These are phyloP conservation scores for Seriola quinqueradiata DNA, from an alignment of 2,113 vertebrate genomes.

Conservation along the genomic window DNA sequence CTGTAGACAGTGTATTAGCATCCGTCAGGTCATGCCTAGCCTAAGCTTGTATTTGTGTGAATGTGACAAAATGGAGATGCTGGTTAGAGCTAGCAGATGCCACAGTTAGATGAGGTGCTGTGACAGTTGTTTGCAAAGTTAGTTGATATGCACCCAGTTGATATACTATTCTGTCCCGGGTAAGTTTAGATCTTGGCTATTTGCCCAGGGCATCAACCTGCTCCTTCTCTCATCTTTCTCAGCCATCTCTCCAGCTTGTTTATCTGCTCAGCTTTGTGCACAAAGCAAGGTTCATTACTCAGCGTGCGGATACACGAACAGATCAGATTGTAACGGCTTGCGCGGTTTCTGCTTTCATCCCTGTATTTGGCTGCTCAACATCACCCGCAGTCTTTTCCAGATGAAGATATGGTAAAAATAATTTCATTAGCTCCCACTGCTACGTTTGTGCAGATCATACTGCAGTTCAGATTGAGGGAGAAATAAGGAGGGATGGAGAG, in stretches of 20 bases:
- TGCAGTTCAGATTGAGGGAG: slow-evolving; percentile 49
- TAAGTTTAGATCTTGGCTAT: slow-evolving; percentile 37
- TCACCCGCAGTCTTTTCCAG: slow-evolving; percentile 38
- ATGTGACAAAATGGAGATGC: neutral
- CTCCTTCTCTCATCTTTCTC: slow-evolving; percentile 45
- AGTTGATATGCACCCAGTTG: slow-evolving; percentile 6
- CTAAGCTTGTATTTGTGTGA: neutral
- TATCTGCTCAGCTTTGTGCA: slow-evolving; percentile 43
- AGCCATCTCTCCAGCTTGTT: slow-evolving; percentile 33
- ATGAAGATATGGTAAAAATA: slow-evolving; percentile 54
- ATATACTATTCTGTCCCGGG: neutral
- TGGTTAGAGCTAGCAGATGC: neutral
- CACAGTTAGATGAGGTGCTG: neutral
- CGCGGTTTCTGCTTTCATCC: slow-evolving; percentile 15
- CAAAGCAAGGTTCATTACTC: slow-evolving; percentile 27
- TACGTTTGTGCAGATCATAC: slow-evolving; percentile 48
- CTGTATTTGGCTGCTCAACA: slow-evolving; percentile 21
- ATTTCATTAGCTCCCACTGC: slow-evolving; percentile 62
- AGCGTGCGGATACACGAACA: slow-evolving; percentile 6
- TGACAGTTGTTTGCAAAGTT: slow-evolving; percentile 38
- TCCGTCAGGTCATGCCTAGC: neutral
- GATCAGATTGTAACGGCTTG: slow-evolving; percentile 17
- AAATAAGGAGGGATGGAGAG: slow-evolving; percentile 49
- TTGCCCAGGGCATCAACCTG: slow-evolving; percentile 22
- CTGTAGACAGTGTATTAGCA: neutral